Base-by-base conservation (phyloP, 37 sponge, comb jelly and placozoan genomes). In the Geodia barretti region DNA sequence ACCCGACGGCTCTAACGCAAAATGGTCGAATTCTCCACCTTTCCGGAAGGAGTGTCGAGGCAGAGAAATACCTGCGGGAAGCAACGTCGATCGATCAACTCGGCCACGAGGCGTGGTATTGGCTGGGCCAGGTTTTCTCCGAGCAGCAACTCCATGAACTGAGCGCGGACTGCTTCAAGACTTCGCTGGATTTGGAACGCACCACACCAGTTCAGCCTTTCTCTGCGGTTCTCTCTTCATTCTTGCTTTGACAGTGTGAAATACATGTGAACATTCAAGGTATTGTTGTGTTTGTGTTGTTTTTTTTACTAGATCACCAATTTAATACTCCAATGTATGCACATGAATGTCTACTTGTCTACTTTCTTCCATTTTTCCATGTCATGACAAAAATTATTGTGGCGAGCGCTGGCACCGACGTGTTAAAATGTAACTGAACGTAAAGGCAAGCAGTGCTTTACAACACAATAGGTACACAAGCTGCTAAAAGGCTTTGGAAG, bases 31-130 rank as follows among this genome's bases (percentile, higher is more conserved):
- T 89, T 24, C 38, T 89, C 19, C 75, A 79, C 41, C 75, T 29
- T 1, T 20, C 31, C 4, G 80, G 64, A 38, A 79, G 72, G 40
- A 19, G 68, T 30, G 75, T 31, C 7, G 76, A 83, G 54, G 90
- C 90, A 17, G 90, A 90, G 64, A 80, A 90, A 59, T 81, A 80
- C 70, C 77, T 90, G 1, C 62, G 66, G 20, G 86, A 90, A 30
- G 80, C 86, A 25, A 74, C 86, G 0, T 30, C 81, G 5, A 59
- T 84, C 2, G 86, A 85, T 59, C 80, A 77, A 32, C 82, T 80
- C 11, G 81, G 76, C 41, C 90, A 90, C 40, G 77, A 90, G 66
- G 81, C 90, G 3, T 90, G 90, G 90, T 81, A 71, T 41, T 85
- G 86, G 90, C 59, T 84, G 29, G 90, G 90, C 21, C 47, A 82